Base-by-base conservation (phyloP, 1,140 invertebrate genomes). In the Phymorhynchus buccinoides region DNA sequence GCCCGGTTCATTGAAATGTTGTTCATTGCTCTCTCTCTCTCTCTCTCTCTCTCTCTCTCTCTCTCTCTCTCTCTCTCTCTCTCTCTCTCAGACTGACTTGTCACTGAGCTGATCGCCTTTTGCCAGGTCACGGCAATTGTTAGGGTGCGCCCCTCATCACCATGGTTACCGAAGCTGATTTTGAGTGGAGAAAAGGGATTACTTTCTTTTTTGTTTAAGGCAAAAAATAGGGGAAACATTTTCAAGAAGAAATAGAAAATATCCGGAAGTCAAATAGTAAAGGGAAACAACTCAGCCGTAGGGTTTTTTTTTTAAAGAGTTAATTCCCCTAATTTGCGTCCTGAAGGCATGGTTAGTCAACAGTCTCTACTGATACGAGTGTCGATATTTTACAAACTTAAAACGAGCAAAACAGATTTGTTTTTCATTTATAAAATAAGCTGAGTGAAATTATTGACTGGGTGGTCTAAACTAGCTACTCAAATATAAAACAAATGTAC, bases 201-300 rank as follows among this genome's bases (percentile, higher is more conserved):
- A 62, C 18, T 62, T 62, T 12, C n/a, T n/a, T n/a, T n/a, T n/a
- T n/a, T n/a, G n/a, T n/a, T n/a, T n/a, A n/a, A n/a, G 56, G 56
- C 18, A 2, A 22, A 27, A 62, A 27, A 22, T 0, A 62, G 56
- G n/a, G 56, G 56, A 27, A 27, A 27, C 56, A 27, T n/a, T n/a
- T n/a, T n/a, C 18, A 27, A 27, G 56, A 22, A 27, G 56, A 62
- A 1, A 22, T 27, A 62, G n/a, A 62, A 62, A 62, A 22, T 27
- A 62, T 62, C 56, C 56, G 56, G 56, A 62, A 62, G 56, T 62
- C 56, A 62, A 62, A 62, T 62, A 16, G 56, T 62, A 62, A 62
- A 62, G 6, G 56, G 56, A 62, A 62, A 62, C 56, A 62, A 9
- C n/a, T 27, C 56, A 62, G 22, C 22, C 22, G 22, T 22, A 62